Evolutionary conservation across 1,140 invertebrate species (phyloP), one percentile per base, ranked within the genome.

Genomic region (Ladona fulva): DNA sequence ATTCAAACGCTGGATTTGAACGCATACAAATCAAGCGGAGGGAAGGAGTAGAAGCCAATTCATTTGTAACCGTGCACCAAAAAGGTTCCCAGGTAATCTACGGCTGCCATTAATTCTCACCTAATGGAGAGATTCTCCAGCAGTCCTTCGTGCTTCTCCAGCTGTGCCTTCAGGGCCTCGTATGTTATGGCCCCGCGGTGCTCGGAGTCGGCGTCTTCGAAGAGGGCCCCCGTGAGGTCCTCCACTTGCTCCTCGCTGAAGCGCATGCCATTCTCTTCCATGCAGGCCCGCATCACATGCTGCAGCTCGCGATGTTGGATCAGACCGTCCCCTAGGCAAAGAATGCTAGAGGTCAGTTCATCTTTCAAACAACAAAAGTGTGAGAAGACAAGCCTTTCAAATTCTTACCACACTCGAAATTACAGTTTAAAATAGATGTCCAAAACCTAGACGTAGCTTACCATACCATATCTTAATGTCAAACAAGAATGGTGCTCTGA

Each of bases 221-320:
- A 96, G 82, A 98, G 89, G 16, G 95, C 94, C 75, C 91, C 88
- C 0, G 96, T 97, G 19, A 97, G 86, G 82, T 96, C 93, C 82
- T 93, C 90, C 37, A 95, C 91, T 84, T 97, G 94, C 44, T 94
- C 92, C 77, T 96, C 94, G 77, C 92, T 95, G 82, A 97, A 95
- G 82, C 90, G 90, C 92, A 98, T 95, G 29, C 94, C 94, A 83
- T 97, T 97, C 85, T 97, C 96, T 82, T 96, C 93, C 92, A 97
- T 96, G 83, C 95, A 97, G 0, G 95, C 95, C 79, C 92, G 87
- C 89, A 98, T 92, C 42, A 97, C 95, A 83, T 96, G 92, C 80
- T 95, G 91, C 19, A 97, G 85, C 83, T 97, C 96, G 74, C 91
- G 90, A 80, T 93, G 91, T 82, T 96, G 94, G 82, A 98, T 97